Conservation (phyloP, 2,888 invertebrate genomes). For the Rutpela maculata region DNA sequence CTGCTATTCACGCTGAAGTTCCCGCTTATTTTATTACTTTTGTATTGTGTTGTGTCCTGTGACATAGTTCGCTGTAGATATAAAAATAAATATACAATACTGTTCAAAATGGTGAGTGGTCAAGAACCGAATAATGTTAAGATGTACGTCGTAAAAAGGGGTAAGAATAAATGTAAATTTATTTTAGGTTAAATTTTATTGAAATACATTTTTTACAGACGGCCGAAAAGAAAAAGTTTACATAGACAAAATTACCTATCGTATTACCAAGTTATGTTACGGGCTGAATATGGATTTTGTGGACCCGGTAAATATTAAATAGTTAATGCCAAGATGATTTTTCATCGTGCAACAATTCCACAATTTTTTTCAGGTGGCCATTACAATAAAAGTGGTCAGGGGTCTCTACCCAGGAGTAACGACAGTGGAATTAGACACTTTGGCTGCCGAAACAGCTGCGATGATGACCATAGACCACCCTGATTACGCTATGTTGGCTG, state of each 20-base stretch:
- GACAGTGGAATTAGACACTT: constrained; percentile 96
- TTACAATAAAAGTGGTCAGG: constrained; percentile 93
- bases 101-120: constrained; percentile 73
- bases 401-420: constrained; percentile 98
- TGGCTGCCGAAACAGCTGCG: constrained; percentile 99
- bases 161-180: constrained; percentile 70
- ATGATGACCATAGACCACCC: constrained; percentile 98
- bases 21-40: constrained; percentile 3
- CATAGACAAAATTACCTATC: constrained; percentile 98
- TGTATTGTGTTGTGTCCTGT: neutral
- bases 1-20: neutral
- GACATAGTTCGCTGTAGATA: no score
- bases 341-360: neutral
- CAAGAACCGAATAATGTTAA: constrained; percentile 67
- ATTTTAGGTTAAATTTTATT: constrained; percentile 71
- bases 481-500: constrained; percentile 94
- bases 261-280: constrained; percentile 96
- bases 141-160: constrained; percentile 76
- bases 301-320: constrained; percentile 87
- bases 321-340: neutral
- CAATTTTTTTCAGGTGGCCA: constrained; percentile 71
- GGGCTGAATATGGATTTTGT: constrained; percentile 97
- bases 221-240: constrained; percentile 94
- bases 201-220: constrained; percentile 76
- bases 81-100: neutral